Base-by-base conservation (phyloP, 2,797 vertebrate genomes). In the Macropodus opercularis region DNA sequence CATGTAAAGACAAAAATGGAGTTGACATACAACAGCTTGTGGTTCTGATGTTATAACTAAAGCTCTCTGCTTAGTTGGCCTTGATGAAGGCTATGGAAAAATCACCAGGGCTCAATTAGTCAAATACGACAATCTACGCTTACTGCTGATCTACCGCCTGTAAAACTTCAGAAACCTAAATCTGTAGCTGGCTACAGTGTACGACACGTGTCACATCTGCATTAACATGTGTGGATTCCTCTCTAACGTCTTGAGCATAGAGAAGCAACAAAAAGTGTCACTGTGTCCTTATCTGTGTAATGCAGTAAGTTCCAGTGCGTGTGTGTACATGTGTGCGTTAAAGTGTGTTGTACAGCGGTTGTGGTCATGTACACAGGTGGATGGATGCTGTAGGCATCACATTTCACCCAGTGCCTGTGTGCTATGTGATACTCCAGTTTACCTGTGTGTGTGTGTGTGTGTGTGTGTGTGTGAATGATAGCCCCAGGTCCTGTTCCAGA, bases 401-500 rank as follows among this genome's bases (percentile, higher is more conserved):
- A 72, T 90, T 89, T 84, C 89, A 65, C 53, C 71, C 55, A 52
- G 56, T 58, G 59, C 62, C 62, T 55, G 58, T 77, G 64, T 67
- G 89, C 54, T 64, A 91, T 77, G 63, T 77, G 88, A 91, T 82
- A 87, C 81, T 42, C 60, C 56, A 35, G 65, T 69, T 65, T 77
- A 65, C 63, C 54, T 67, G 56, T 81, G 47, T 68, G 41, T 63
- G 64, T 72, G 46, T 72, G 56, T 76, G 66, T 66, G 57, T 56
- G 46, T 75, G 66, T 47, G 54, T 69, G 53, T 71, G 60, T 47
- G 36, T 44, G 63, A 79, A 70, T 68, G 87, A 90, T 90, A 89
- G 72, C 78, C 80, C 52, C 78, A 70, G 88, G 83, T 92, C 88
- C 63, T 84, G 80, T 93, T 92, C 85, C 87, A 87, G 35, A 61